Evolutionary conservation across 35 echinoderm and acorn worm genomes (phyloP), one percentile per base, ranked within the genome.

Genomic region (Acanthaster planci): DNA sequence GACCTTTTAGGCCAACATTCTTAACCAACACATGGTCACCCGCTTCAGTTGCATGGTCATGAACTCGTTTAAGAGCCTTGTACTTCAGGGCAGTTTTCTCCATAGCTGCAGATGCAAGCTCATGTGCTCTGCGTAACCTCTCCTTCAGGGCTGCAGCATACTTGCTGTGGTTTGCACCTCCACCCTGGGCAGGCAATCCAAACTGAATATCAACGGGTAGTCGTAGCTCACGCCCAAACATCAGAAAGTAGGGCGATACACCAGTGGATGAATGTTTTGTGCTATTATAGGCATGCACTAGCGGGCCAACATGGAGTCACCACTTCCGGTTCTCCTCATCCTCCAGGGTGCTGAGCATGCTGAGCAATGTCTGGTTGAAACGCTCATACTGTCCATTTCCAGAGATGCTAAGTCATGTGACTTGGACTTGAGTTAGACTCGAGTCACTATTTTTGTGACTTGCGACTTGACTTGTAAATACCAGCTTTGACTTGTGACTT

Each of bases 221-320:
- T 79, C 51, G 31, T 0, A 83, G 75, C 26, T 91, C 82, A 26
- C 89, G 85, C 7, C 89, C 89, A 80, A 85, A 91, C 89, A 91
- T 81, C 8, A 90, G 44, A 31, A 38, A 39, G 47, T 91, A 91
- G n/a, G 90, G 90, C 2, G 77, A 92, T 32, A 29, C 76, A 8
- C 84, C 90, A 50, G 90, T 92, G n/a, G 78, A 80, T 17, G 80
- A 55, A 80, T 87, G 35, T 0, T 8, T 16, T 8, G 84, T 80
- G 50, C 76, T 58, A 51, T 92, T 92, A 40, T 92, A 92, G 6
- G 90, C 83, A 82, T 92, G 84, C n/a, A 92, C 90, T 40, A 92
- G 58, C 36, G 72, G 36, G 10, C 77, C 56, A 6, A 92, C 17
- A 51, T 92, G 78, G 44, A 86, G 76, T n/a, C 77, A 82, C 84